Conservation (phyloP, 37 sponge, comb jelly and placozoan species). For the Cladorhizidae sp. region DNA sequence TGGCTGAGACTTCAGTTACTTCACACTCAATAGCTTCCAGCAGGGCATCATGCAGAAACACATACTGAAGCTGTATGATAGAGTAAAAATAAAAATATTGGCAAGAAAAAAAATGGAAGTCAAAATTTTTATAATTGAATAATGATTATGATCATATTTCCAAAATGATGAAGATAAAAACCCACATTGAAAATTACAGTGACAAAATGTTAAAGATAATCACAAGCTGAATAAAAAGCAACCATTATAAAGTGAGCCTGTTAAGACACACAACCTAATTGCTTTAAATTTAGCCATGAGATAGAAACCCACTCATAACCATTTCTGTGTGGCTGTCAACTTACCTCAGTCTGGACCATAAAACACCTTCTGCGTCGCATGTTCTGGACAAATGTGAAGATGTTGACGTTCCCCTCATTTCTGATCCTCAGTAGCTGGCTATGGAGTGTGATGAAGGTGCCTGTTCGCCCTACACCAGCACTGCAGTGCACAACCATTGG, state of each 20-base stretch:
- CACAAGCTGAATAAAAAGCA: too few relatives aligned
- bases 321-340: too few relatives aligned
- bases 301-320: too few relatives aligned
- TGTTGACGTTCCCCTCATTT: conserved; percentile 61
- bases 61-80: conserved; percentile 60
- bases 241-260: too few relatives aligned
- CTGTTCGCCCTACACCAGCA: conserved; percentile 92
- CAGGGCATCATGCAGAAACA: conserved; percentile 93
- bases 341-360: conserved; percentile 92
- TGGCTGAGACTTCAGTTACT: conserved; percentile 81
- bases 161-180: too few relatives aligned
- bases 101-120: background rate
- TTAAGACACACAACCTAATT: too few relatives aligned
- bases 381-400: conserved; percentile 68
- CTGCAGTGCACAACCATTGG: conserved; percentile 70
- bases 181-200: too few relatives aligned
- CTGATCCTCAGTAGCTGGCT: conserved; percentile 62
- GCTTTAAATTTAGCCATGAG: too few relatives aligned
- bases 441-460: conserved; percentile 81
- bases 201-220: too few relatives aligned
- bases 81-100: background rate
- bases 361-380: conserved; percentile 75
- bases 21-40: conserved; percentile 91
- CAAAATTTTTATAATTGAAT: background rate
- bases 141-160: too few relatives aligned